phyloP scores from a whole-genome alignment of 2,113 vertebrate genomes.

The Irena cyanogastra region DNA sequence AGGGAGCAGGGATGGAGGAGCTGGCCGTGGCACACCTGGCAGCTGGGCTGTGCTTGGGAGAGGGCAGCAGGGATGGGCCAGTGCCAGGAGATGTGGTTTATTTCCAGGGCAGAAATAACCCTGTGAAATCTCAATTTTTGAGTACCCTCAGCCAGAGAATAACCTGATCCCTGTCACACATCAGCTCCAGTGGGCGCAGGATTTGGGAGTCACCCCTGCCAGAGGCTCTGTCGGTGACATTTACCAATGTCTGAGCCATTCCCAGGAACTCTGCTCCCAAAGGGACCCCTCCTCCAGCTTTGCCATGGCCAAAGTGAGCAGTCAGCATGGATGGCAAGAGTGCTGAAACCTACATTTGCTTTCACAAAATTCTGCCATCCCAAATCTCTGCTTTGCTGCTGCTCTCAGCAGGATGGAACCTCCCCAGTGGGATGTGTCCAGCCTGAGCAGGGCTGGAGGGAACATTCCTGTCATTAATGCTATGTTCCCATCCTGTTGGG shows the following conservation, averaged over 20 bases:
- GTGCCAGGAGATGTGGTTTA: not conserved
- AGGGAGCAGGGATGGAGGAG: not conserved
- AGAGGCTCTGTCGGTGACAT: not conserved
- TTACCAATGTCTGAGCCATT: not conserved
- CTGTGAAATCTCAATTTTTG: not conserved
- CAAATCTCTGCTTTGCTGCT: not conserved
- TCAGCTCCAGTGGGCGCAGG: not conserved
- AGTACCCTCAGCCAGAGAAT: not conserved
- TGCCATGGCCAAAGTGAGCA: not conserved
- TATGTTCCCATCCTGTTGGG: not conserved
- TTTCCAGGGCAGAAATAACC: not conserved
- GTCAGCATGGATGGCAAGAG: accelerated
- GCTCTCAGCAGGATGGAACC: not conserved
- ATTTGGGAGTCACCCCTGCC: not conserved
- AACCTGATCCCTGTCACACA: not conserved
- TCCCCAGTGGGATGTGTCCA: not conserved
- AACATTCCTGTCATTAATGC: not conserved
- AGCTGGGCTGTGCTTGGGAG: not conserved
- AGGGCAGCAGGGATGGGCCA: not conserved
- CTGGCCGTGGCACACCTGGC: not conserved
- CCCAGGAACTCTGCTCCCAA: not conserved
- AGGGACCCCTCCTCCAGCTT: not conserved
- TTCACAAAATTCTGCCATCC: not conserved
- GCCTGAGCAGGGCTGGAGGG: not conserved
- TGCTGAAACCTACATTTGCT: not conserved